Base-by-base conservation (phyloP, 2,888 invertebrate species). In the Cantharis rustica region DNA sequence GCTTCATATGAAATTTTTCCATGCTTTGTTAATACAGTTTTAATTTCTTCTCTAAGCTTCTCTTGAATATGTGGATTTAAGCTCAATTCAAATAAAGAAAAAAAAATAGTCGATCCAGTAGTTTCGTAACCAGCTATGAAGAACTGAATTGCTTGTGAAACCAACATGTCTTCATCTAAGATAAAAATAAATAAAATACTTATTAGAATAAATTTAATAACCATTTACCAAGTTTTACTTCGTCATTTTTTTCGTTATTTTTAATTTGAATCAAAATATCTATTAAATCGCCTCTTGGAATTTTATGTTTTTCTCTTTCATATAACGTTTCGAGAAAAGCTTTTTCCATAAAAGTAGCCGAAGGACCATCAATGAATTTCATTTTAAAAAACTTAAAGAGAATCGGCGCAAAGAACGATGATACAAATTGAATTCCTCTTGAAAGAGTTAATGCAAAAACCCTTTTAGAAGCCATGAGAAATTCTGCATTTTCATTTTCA, bases 61-160 rank as follows among this genome's bases (percentile, higher is more conserved):
- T 86, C 81, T 77, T 90, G 90, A 3, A 89, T 77, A 1, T 87
- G 83, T 0, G 82, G 84, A 76, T 89, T 80, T 3, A 76, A 61
- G 0, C 89, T 88, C 5, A 90, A 78, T 61, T 87, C 84, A 78
- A 87, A 88, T 1, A 86, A 80, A 0, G 86, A 75, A 62, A 86
- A 88, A 10, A 84, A 84, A 17, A 89, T 80, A 0, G 87, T 85
- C 0, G 86, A 83, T 1, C 88, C 87, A 0, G 88, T 87, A 0
- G 89, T 89, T 75, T 89, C 89, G 79, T 87, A 89, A 2, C 89
- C 89, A 17, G 89, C 89, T 1, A 87, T 27, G 73, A 88, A 88
- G 78, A 90, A 88, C 0, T 89, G 85, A 0, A 88, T 79, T 0
- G 86, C 82, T 26, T 89, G 87, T 0, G 88, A 84, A 0, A 83